These are phyloP conservation scores for Epizoanthus scotinus DNA, from an alignment of 92 coral and sea anemone genomes.

Conservation along the genomic window DNA sequence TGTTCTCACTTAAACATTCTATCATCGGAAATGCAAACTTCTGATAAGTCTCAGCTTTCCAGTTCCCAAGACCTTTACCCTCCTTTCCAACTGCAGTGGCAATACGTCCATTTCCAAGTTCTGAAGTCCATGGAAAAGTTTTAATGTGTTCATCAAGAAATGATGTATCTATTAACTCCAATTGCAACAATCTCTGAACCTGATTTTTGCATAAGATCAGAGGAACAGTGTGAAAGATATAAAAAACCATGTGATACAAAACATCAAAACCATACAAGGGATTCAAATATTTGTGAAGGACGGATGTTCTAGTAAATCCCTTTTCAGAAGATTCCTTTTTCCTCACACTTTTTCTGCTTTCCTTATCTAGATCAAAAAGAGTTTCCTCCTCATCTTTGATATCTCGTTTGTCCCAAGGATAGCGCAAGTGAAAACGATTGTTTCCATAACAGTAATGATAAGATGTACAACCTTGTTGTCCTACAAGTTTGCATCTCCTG, in stretches of 20 bases:
- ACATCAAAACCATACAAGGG: conserved; percentile 69
- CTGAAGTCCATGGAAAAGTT: conserved; percentile 59
- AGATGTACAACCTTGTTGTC: too few relatives aligned
- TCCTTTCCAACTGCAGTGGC: too few relatives aligned
- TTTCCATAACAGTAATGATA: conserved; percentile 67
- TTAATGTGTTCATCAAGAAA: conserved; percentile 57
- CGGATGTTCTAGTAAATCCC: conserved; percentile 70
- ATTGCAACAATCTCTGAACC: conserved; percentile 50
- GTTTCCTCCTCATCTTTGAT: too few relatives aligned
- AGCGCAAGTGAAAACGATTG: conserved; percentile 60
- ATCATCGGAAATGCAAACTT: conserved; percentile 60
- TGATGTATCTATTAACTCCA: conserved; percentile 52
- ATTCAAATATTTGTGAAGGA: conserved; percentile 60
- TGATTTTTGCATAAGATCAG: conserved; percentile 66
- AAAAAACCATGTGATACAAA: conserved; percentile 48
- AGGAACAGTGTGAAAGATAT: conserved; percentile 58
- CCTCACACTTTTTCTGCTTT: conserved; percentile 53
- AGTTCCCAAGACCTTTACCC: conserved; percentile 52
- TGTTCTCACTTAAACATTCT: conserved; percentile 62
- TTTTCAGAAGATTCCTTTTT: conserved; percentile 53
- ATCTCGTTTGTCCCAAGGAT: conserved; percentile 58
- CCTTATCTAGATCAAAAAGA: conserved; percentile 60
- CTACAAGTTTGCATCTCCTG: conserved; percentile 60
- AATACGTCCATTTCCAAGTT: conserved; percentile 52
- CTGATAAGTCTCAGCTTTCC: conserved; percentile 72